These are phyloP conservation scores for Mastacembelus armatus DNA, from an alignment of 2,797 vertebrate genomes.

Conservation along the genomic window DNA sequence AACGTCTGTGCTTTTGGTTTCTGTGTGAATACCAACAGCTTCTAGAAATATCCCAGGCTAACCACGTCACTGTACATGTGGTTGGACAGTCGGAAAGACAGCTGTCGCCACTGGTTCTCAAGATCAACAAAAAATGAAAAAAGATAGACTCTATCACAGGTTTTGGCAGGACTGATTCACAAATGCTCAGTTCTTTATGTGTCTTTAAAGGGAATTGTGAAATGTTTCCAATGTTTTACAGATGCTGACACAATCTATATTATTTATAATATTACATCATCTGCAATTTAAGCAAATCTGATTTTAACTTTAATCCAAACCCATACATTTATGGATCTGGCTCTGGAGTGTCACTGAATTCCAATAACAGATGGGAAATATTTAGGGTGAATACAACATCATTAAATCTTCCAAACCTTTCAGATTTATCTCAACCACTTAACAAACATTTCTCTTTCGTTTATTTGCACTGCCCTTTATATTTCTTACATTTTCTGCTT, in stretches of 20 bases:
- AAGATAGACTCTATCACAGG: slow-evolving; percentile 33
- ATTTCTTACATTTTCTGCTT: not conserved
- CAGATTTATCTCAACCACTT: not conserved
- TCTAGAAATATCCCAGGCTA: slow-evolving; percentile 69
- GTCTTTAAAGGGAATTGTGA: not conserved
- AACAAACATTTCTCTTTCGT: slow-evolving; percentile 5
- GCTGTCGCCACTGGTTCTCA: slow-evolving; percentile 52
- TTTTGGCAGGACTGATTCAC: slow-evolving; percentile 25
- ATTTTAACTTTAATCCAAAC: not conserved
- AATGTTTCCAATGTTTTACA: not conserved
- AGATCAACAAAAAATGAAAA: slow-evolving; percentile 43
- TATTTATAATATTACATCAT: not conserved
- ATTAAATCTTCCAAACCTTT: not conserved
- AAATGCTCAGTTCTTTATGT: slow-evolving; percentile 4
- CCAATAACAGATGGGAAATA: not conserved
- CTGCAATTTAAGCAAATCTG: not conserved
- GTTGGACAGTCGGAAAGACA: slow-evolving; percentile 64
- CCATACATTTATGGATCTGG: not conserved
- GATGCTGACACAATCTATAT: not conserved
- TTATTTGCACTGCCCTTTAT: not conserved
- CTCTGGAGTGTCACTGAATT: slow-evolving; percentile 4
- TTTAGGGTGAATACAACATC: not conserved
- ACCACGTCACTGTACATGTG: slow-evolving; percentile 63
- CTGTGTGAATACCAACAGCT: slow-evolving; percentile 63
- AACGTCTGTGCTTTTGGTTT: slow-evolving; percentile 68